These are phyloP conservation scores for Hydropsyche tenuis DNA, from an alignment of 1,140 invertebrate genomes.

Conservation along the genomic window DNA sequence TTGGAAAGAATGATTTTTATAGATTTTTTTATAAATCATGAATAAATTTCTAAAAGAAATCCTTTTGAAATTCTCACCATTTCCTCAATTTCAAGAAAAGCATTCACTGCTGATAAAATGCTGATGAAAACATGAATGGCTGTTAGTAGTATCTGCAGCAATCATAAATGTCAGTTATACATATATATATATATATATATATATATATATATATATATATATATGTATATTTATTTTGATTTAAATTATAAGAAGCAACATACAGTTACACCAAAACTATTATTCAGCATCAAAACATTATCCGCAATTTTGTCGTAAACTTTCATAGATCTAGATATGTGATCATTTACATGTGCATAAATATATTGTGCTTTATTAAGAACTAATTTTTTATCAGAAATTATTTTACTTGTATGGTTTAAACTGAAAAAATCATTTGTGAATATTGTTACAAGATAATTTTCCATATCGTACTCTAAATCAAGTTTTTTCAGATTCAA, in stretches of 20 bases:
- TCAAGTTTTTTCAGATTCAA: constrained; percentile 6
- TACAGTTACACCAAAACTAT: constrained; percentile 21
- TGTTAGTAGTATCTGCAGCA: constrained; percentile 11
- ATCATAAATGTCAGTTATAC: too few relatives aligned
- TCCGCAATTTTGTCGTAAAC: constrained; percentile 33
- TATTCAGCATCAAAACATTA: constrained; percentile 18
- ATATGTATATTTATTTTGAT: background rate
- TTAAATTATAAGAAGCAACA: background rate
- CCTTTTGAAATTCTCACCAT: background rate
- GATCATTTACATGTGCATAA: background rate
- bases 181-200: too few relatives aligned
- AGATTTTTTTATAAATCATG: too few relatives aligned
- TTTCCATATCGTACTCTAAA: too few relatives aligned
- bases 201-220: too few relatives aligned
- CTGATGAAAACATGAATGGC: background rate
- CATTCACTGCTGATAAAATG: background rate
- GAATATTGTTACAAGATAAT: background rate
- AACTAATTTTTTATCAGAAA: background rate
- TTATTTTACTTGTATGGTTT: background rate
- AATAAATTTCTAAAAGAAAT: too few relatives aligned
- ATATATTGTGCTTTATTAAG: constrained; percentile 1
- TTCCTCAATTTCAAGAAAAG: constrained; percentile 3
- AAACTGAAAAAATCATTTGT: background rate
- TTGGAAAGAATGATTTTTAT: too few relatives aligned
- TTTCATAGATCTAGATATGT: constrained; percentile 15